Evolutionary conservation across 2,888 invertebrate genomes (phyloP), one percentile per base, ranked within the genome.

Genomic region (Polymixis lichenea): DNA sequence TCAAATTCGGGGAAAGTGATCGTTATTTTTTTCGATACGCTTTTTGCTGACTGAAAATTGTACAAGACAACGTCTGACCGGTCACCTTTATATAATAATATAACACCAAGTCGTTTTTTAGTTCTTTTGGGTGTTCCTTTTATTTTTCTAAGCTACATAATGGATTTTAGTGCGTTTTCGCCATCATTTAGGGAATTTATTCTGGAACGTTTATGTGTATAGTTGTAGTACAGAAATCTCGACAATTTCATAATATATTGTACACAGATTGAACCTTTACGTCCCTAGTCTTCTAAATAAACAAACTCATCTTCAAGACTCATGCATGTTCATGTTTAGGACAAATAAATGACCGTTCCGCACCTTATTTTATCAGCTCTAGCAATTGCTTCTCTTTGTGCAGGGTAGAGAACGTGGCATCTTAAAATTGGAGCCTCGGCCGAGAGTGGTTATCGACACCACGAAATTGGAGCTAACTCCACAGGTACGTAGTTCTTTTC

Each of bases 321-420:
- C 38, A 15, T n/a, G n/a, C 38, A 38, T 38, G 9, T 5, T n/a
- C 9, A n/a, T 17, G 2, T 17, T 43, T 62, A 9, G 0, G 9
- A n/a, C n/a, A n/a, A 43, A 62, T n/a, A 62, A 43, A 5, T 6
- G 5, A n/a, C 19, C n/a, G 11, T 17, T 5, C 32, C 19, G 32
- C 32, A 28, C 2, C 7, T 1, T 32, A 61, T 15, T 2, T 51
- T 32, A 53, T 17, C n/a, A 11, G n/a, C 17, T 38, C 19, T 17
- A 71, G 38, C 17, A 7, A 25, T 43, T 28, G 17, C 8, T 58
- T 32, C 3, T 71, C 71, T 67, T 66, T 78, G 28, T 78, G 0
- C 89, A 96, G 95, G 91, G 90, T 17, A 95, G 92, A 85, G 96
- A 96, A 82, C 94, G 89, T 60, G 96, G 96, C 1, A 96, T 96